Conservation (phyloP, 2,888 invertebrate genomes). For the Deilephila porcellus region DNA sequence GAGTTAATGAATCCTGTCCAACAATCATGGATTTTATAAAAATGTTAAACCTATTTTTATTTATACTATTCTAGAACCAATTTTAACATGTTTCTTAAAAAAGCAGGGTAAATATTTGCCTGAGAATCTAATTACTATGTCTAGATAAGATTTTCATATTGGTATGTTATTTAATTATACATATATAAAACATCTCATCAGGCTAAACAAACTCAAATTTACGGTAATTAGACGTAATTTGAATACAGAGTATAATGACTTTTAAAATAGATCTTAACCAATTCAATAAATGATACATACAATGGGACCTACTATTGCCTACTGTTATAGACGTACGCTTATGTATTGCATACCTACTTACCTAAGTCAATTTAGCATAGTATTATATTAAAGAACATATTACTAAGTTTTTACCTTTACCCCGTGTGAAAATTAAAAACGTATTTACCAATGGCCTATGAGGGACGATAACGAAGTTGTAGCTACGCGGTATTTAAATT, state of each 20-base stretch:
- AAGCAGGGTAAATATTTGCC: slow-evolving; percentile 80
- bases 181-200: slow-evolving; percentile 8
- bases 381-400: slow-evolving; percentile 29
- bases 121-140: slow-evolving; percentile 64
- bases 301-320: slow-evolving; percentile 74
- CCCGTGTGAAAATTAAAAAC: neutral
- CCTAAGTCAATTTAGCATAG: slow-evolving; percentile 50
- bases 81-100: slow-evolving; percentile 72
- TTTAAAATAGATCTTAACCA: slow-evolving; percentile 44
- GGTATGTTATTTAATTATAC: slow-evolving; percentile 37
- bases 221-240: slow-evolving; percentile 19
- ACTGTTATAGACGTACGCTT: slow-evolving; percentile 64
- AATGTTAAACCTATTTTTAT: neutral
- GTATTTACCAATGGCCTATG: neutral
- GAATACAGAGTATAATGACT: slow-evolving; percentile 18
- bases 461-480: neutral
- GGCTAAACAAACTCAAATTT: neutral
- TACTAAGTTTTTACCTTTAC: slow-evolving; percentile 12
- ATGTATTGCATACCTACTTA: slow-evolving; percentile 49
- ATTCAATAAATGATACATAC: slow-evolving; percentile 59
- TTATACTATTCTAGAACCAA: slow-evolving; percentile 66
- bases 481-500: neutral
- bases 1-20: neutral
- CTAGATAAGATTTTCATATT: slow-evolving; percentile 61
- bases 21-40: neutral